Evolutionary conservation across 2,797 vertebrate species (phyloP).

Genomic region (Oryzias dopingdopingensis): DNA sequence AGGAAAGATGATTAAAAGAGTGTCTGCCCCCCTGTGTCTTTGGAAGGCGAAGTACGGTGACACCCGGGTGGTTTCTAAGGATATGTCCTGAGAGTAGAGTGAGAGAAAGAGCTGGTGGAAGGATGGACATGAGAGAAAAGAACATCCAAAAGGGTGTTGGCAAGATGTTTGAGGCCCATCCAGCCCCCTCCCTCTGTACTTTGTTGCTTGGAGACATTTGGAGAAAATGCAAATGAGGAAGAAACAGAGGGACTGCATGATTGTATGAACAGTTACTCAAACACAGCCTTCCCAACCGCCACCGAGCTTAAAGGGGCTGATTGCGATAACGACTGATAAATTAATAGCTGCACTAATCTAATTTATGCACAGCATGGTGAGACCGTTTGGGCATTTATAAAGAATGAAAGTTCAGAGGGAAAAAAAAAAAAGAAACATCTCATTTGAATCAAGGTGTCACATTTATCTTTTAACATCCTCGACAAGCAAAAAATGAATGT

Average conservation of each 20-base stretch:
- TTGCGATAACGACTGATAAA: conserved; percentile 74
- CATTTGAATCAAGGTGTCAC: conserved; percentile 43
- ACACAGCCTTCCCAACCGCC: conserved; percentile 59
- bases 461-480: conserved; percentile 1
- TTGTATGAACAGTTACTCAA: conserved; percentile 70
- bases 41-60: conserved; percentile 70
- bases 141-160: conserved; percentile 51
- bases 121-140: conserved; percentile 60
- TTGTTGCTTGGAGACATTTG: conserved; percentile 73
- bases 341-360: conserved; percentile 72
- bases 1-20: conserved; percentile 72
- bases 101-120: conserved; percentile 43
- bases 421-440: conserved; percentile 51
- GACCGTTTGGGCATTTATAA: conserved; percentile 66
- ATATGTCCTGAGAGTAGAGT: conserved; percentile 66
- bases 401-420: conserved; percentile 70
- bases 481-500: too few relatives aligned
- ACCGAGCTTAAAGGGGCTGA: conserved; percentile 70
- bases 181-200: conserved; percentile 55
- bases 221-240: conserved; percentile 72
- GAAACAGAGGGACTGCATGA: conserved; percentile 59
- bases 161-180: conserved; percentile 58
- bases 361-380: conserved; percentile 69
- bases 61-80: conserved; percentile 71
- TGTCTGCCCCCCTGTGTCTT: conserved; percentile 74